phyloP scores from a whole-genome alignment of 2,113 vertebrate genomes.

The Marmota monax region DNA sequence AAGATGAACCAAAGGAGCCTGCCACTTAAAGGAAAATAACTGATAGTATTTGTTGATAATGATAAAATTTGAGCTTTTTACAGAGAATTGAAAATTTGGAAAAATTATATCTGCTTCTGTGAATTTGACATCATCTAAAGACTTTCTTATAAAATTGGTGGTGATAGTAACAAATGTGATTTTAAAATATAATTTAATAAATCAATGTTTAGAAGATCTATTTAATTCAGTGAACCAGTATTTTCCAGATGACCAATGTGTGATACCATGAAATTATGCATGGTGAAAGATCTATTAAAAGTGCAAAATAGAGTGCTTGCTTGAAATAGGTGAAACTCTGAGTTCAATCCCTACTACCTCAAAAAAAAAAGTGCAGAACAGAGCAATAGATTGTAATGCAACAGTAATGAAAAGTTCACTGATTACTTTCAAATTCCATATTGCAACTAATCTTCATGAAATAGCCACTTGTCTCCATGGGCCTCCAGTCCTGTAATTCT shows the following conservation, averaged over 20 bases:
- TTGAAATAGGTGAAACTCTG: too few species aligned
- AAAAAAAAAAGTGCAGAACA: too few species aligned
- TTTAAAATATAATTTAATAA: background rate
- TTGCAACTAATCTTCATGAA: background rate
- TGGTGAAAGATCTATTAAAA: background rate
- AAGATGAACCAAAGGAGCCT: slow-evolving; percentile 44
- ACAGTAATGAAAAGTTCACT: background rate
- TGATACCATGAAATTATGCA: slow-evolving; percentile 2
- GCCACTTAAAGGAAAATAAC: slow-evolving; percentile 1
- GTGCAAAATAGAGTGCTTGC: background rate
- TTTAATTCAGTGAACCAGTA: background rate
- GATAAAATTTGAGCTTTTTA: background rate
- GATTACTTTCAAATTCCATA: background rate
- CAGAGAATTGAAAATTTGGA: slow-evolving; percentile 43
- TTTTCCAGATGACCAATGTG: slow-evolving; percentile 29
- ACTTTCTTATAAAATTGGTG: background rate
- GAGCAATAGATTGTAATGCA: background rate
- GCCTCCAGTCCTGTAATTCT: too few species aligned
- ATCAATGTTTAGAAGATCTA: slow-evolving; percentile 9
- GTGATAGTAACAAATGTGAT: background rate
- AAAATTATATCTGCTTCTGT: background rate
- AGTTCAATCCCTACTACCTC: too few species aligned
- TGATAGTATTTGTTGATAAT: background rate
- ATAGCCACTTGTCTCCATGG: too few species aligned
- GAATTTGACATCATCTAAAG: slow-evolving; percentile 25